phyloP scores from a whole-genome alignment of 2,888 invertebrate genomes.

The Pedicia rivosa region DNA sequence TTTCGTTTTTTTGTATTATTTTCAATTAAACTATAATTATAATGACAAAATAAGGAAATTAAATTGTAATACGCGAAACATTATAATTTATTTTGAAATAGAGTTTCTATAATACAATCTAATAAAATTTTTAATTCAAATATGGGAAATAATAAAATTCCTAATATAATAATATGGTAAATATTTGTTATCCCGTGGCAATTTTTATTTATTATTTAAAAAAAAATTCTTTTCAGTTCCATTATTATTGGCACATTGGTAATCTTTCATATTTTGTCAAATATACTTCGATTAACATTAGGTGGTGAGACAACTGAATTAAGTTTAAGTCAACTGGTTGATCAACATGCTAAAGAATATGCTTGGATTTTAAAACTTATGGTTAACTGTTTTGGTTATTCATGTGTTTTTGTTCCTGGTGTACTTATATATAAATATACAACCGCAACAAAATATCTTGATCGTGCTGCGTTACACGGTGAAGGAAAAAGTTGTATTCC shows the following conservation, averaged over 20 bases:
- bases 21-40: too few species aligned
- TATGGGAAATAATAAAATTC: constrained; percentile 25
- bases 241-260: constrained; percentile 21
- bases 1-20: too few species aligned
- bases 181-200: not conserved
- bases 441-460: constrained; percentile 59
- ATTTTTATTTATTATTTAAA: constrained; percentile 3
- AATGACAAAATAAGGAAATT: too few species aligned
- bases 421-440: constrained; percentile 70
- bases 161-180: constrained; percentile 28
- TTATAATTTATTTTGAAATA: too few species aligned
- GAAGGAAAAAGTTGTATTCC: constrained; percentile 33
- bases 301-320: constrained; percentile 22
- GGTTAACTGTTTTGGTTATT: constrained; percentile 74
- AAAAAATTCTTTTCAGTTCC: constrained; percentile 19
- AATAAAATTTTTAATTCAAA: too few species aligned
- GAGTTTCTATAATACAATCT: too few species aligned
- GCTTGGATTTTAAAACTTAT: constrained; percentile 62
- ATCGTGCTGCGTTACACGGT: too few species aligned
- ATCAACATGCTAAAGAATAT: constrained; percentile 35
- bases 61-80: too few species aligned
- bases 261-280: constrained; percentile 26
- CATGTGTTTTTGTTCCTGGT: constrained; percentile 75
- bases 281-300: constrained; percentile 25
- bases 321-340: constrained; percentile 28